Evolutionary conservation across 2,888 invertebrate species (phyloP), one percentile per base, ranked within the genome.

Genomic region (Geophilus truncorum): DNA sequence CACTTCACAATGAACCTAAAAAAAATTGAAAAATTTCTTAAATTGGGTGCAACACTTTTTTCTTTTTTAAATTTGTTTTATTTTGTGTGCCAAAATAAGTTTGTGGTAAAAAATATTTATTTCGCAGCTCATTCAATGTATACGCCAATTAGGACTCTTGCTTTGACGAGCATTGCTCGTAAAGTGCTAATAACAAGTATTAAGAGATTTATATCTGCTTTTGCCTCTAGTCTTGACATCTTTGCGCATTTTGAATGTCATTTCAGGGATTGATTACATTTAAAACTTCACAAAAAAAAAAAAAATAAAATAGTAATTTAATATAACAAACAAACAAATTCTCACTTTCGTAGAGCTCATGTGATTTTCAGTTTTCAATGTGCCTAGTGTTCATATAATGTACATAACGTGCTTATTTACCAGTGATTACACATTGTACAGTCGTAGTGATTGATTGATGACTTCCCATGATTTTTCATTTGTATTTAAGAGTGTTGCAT

Each of bases 71-170:
- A 23, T 62, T 21, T 62, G 7, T 57, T 57, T 51, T 51, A 5
- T 51, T 57, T 57, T 70, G 70, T 28, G 70, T 70, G 70, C 70
- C 70, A 70, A 70, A 70, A 21, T 70, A 28, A 70, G 10, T 70
- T 70, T 23, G 5, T 23, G 3, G 10, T 25, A 21, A 62, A 0
- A 70, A 25, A 3, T 51, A 2, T 23, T 28, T 70, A 28, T 70
- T 70, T 70, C 57, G 28, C 25, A 70, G 70, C 70, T 70, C 70
- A 70, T 70, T 70, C 70, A 70, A 70, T 70, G 70, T 70, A 70
- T 70, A 70, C 70, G 70, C 70, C 70, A 70, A n/a, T n/a, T 70
- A 70, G 70, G 70, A 70, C 70, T 70, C 70, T 62, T 70, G 70
- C 70, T 70, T 70, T 25, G 25, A 25, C 25, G 28, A 70, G 25